Evolutionary conservation across 2,113 vertebrate species (phyloP).

Genomic region (Protobothrops flavoviridis): DNA sequence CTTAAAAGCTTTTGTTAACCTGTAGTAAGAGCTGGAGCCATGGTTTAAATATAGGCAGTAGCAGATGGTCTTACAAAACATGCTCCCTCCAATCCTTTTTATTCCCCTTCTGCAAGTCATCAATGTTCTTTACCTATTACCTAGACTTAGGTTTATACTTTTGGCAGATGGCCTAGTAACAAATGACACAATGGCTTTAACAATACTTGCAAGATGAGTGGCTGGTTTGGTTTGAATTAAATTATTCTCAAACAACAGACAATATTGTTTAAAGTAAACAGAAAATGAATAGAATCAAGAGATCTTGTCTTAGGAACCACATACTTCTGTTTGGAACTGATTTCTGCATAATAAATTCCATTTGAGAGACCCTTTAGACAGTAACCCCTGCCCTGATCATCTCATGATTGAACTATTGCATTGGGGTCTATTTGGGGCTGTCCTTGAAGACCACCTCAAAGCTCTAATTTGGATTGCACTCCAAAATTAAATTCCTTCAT

Average conservation of each 20-base stretch:
- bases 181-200: background rate
- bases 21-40: conserved; percentile 2
- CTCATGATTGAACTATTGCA: background rate
- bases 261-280: conserved; percentile 2
- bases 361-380: background rate
- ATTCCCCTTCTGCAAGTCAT: conserved; percentile 37
- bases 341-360: background rate
- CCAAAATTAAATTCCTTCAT: background rate
- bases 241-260: background rate
- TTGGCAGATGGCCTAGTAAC: background rate
- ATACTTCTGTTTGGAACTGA: background rate
- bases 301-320: background rate
- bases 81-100: conserved; percentile 29
- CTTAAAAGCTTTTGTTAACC: conserved; percentile 62
- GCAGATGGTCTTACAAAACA: conserved; percentile 60
- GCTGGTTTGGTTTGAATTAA: background rate
- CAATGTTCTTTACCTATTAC: conserved; percentile 27
- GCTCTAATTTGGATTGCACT: background rate
- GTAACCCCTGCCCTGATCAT: background rate
- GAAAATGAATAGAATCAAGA: background rate
- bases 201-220: conserved; percentile 14
- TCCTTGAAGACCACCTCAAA: background rate
- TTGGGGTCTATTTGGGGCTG: background rate
- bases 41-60: conserved; percentile 36
- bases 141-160: background rate